Evolutionary conservation across 2,797 vertebrate species (phyloP).

Genomic region (Sebastes oblongus): DNA sequence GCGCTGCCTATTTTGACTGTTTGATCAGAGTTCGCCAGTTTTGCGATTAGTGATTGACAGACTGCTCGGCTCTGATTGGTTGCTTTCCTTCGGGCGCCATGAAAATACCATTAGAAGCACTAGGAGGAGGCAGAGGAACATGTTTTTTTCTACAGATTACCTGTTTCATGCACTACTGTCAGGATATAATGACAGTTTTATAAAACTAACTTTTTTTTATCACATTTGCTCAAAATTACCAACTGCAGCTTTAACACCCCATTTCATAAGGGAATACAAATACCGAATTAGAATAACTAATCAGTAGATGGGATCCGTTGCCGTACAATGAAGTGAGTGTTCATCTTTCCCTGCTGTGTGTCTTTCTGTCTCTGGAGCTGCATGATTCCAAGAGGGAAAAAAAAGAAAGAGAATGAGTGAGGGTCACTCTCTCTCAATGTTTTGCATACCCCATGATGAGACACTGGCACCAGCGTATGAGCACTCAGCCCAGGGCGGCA

Average conservation of each 20-base stretch:
- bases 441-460: conserved; percentile 70
- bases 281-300: conserved; percentile 1
- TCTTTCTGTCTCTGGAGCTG: conserved; percentile 15
- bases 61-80: no score
- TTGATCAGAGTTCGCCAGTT: no score
- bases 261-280: not conserved
- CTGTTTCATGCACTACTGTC: no score
- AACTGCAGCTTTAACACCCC: not conserved
- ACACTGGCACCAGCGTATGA: conserved; percentile 52
- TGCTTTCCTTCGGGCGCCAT: no score
- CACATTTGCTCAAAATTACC: not conserved
- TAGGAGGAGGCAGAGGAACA: no score
- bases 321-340: conserved; percentile 18
- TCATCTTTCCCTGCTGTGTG: conserved; percentile 35
- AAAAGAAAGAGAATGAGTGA: conserved; percentile 2
- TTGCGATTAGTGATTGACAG: no score
- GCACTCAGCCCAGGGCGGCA: conserved; percentile 48
- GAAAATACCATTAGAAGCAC: no score
- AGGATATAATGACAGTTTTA: no score
- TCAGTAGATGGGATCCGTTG: conserved; percentile 32
- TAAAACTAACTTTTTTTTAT: no score
- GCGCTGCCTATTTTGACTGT: no score
- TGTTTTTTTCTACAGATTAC: no score
- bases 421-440: conserved; percentile 50
- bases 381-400: not conserved